Evolutionary conservation across 2,797 vertebrate genomes (phyloP).

Genomic region (Limosa lapponica): DNA sequence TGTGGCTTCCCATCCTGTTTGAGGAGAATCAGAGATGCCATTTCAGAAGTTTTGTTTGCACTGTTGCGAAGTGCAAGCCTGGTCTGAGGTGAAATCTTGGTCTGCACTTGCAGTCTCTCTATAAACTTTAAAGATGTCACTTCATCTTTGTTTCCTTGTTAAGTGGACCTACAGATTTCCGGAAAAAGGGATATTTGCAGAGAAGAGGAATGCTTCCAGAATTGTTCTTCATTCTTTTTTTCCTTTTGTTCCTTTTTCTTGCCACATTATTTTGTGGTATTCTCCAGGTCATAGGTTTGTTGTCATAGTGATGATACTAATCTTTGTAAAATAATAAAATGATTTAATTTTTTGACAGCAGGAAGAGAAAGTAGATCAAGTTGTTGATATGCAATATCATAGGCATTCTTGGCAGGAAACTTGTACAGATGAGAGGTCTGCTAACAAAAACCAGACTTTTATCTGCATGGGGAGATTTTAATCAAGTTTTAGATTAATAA

Average conservation of each 20-base stretch:
- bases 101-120: not conserved
- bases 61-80: not conserved
- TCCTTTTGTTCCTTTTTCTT: not conserved
- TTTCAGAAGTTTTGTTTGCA: not conserved
- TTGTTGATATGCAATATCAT: constrained; percentile 42
- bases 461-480: not conserved
- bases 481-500: not conserved
- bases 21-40: not conserved
- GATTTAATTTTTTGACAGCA: constrained; percentile 27
- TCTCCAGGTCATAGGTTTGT: constrained; percentile 22
- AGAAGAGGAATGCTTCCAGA: not conserved
- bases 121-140: not conserved
- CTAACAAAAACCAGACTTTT: not conserved
- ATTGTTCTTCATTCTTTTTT: not conserved
- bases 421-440: not conserved
- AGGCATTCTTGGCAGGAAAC: constrained; percentile 25
- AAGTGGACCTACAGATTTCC: not conserved
- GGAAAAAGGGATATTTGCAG: not conserved
- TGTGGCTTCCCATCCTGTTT: rapidly evolving
- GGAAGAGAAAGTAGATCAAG: constrained; percentile 55
- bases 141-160: not conserved
- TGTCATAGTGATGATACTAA: constrained; percentile 27
- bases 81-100: not conserved
- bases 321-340: constrained; percentile 37
- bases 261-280: not conserved